Evolutionary conservation across 2,113 vertebrate genomes (phyloP).

Genomic region (Artemisiospiza belli): DNA sequence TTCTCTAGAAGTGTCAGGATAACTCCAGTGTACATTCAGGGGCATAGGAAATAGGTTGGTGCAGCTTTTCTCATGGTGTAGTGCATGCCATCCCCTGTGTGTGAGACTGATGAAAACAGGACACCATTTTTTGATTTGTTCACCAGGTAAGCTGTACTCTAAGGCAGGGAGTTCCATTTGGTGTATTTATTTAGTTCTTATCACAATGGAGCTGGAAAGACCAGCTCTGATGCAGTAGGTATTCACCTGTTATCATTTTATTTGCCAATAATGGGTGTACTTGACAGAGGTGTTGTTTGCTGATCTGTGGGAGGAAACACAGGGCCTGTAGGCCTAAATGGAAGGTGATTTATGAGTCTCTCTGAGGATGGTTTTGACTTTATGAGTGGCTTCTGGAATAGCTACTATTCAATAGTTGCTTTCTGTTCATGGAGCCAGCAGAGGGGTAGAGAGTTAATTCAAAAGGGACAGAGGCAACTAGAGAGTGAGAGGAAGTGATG

Average conservation of each 20-base stretch:
- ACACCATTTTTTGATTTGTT: neutral
- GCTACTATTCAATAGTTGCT: neutral
- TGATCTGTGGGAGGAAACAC: neutral
- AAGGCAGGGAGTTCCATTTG: neutral
- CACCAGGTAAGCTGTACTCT: neutral
- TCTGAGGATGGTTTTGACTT: neutral
- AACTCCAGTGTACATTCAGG: neutral
- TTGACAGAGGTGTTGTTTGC: neutral
- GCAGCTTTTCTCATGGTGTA: neutral
- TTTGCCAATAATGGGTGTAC: slow-evolving; percentile 7
- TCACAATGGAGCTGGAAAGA: neutral
- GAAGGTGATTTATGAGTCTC: neutral
- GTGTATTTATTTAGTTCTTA: neutral
- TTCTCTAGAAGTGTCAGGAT: neutral
- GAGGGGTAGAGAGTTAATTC: neutral
- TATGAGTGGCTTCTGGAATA: neutral
- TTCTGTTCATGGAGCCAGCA: neutral
- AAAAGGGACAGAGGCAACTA: neutral
- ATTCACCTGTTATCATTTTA: neutral
- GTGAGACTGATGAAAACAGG: neutral
- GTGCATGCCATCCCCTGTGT: neutral
- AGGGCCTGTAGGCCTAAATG: neutral
- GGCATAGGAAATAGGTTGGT: neutral
- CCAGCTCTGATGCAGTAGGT: neutral
- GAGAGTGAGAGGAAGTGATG: neutral